Base-by-base conservation (phyloP, 1,140 invertebrate genomes). In the Spodoptera litura region DNA sequence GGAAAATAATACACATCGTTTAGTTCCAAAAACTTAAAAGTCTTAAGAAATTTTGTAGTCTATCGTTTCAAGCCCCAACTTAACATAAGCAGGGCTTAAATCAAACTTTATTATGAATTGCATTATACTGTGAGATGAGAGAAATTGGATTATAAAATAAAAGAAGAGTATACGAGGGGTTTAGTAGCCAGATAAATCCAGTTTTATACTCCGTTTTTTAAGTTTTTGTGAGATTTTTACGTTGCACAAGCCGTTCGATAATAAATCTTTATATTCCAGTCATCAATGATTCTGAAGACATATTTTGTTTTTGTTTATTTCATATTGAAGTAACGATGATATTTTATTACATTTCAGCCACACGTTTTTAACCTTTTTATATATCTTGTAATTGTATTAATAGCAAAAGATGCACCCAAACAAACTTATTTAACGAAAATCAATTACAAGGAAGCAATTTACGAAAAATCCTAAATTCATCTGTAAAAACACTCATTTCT, bases 401-500 rank as follows among this genome's bases (percentile, higher is more conserved):
- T 0, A 20, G 20, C 31, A 5, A 8, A 8, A 44, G 0, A 44
- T 44, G 13, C 0, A 27, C 11, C 4, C 4, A 61, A n/a, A 61
- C 5, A n/a, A 31, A 35, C 58, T n/a, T 72, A n/a, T 10, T 72
- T 44, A 6, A 12, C 38, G 73, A 64, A 75, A 71, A 78, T 51
- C 64, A 59, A 66, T 62, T 68, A 73, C 73, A 44, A 12, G 31
- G 38, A 73, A 82, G 44, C 53, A 58, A 59, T 76, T 71, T 20
- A 13, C 51, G 27, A 71, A 72, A 55, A 56, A 80, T 62, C 58
- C 51, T 44, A 56, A 71, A 79, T 73, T 78, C 38, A 66, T 25
- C 76, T 83, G 13, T 82, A 81, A 83, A 52, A 82, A 81, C 82
- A 84, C 78, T 87, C 81, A 84, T 85, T 86, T 77, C 82, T 81